Percentiles rank a stretch among this genome's conserved stretches.
phyloP scores from a whole-genome alignment of 2,888 invertebrate species.

The Dichetophora obliterata region DNA sequence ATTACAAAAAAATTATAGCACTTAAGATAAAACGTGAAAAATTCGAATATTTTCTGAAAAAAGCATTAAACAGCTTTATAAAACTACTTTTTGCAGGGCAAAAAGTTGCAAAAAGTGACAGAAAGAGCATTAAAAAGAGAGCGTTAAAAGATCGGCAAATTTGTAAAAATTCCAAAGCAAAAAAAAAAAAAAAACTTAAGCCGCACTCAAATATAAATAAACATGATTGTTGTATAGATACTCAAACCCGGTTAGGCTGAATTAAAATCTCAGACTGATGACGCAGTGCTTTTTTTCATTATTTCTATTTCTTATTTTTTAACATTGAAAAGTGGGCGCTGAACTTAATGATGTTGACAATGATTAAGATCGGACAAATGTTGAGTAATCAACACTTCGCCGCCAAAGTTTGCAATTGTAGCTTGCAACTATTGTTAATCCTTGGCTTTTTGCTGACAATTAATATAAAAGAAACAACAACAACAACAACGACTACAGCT shows the following conservation, averaged over 20 bases:
- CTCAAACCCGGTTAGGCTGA: slow-evolving; percentile 23
- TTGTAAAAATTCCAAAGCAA: not conserved
- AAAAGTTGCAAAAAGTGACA: not conserved
- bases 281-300: slow-evolving; percentile 8
- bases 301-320: no score
- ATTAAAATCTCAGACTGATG: not conserved
- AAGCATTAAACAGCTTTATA: not conserved
- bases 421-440: slow-evolving; percentile 13
- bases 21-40: not conserved
- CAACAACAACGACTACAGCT: not conserved
- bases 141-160: not conserved
- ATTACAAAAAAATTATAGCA: not conserved
- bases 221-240: not conserved
- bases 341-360: no score
- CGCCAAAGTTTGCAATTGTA: not conserved
- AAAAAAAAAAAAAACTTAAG: not conserved
- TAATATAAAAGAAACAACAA: slow-evolving; percentile 4
- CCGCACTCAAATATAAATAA: slow-evolving; percentile 14
- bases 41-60: no score
- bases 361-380: not conserved
- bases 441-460: slow-evolving; percentile 19
- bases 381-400: slow-evolving; percentile 2
- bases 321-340: no score
- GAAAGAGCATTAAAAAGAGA: not conserved
- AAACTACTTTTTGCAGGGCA: not conserved